Percentiles rank a stretch among this genome's conserved stretches.
Conservation (phyloP, 64 coral and sea anemone species). For the Acropora yongei region DNA sequence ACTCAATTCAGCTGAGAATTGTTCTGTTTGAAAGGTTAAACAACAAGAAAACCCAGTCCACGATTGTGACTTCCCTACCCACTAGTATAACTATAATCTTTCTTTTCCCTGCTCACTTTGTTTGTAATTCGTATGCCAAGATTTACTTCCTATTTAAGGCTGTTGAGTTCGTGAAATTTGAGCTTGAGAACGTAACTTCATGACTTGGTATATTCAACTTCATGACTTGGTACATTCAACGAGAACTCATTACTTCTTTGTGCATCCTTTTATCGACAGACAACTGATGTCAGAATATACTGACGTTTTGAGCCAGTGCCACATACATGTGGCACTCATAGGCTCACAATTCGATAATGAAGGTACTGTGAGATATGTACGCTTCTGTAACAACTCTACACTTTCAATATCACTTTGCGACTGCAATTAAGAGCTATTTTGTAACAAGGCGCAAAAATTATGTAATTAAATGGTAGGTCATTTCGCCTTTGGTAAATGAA, state of each 20-base stretch:
- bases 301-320: constrained; percentile 20
- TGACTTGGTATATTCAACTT: constrained; percentile 15
- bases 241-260: constrained; percentile 9
- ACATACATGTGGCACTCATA: constrained; percentile 5
- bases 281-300: constrained; percentile 7
- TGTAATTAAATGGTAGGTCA: neutral
- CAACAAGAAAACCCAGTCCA: constrained; percentile 14
- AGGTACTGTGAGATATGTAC: constrained; percentile 12
- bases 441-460: neutral
- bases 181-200: neutral
- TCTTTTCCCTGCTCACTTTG: constrained; percentile 18
- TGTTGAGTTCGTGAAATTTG: constrained; percentile 5
- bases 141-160: constrained; percentile 1
- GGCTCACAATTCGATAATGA: constrained; percentile 20
- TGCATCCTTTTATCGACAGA: constrained; percentile 19
- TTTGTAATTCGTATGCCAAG: constrained; percentile 5
- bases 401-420: neutral
- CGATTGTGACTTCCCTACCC: constrained; percentile 11
- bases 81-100: constrained; percentile 11
- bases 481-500: neutral
- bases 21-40: neutral
- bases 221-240: constrained; percentile 17
- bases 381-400: neutral
- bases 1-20: constrained; percentile 6
- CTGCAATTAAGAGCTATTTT: neutral